These are phyloP conservation scores for Scytalopus superciliaris DNA, from an alignment of 2,113 vertebrate species.

Conservation along the genomic window DNA sequence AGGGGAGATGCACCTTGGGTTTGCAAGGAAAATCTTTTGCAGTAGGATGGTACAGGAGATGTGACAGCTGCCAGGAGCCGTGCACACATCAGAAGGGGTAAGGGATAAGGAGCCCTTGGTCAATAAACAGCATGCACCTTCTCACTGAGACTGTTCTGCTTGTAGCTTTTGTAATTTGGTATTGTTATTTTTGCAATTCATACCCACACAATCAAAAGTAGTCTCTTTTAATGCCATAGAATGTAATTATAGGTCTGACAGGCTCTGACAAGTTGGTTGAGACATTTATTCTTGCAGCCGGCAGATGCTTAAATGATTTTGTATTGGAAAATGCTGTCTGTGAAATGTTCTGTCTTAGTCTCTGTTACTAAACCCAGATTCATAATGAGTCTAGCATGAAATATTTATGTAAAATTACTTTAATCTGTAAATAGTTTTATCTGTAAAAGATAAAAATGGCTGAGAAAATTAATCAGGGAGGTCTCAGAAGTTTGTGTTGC, in stretches of 20 bases:
- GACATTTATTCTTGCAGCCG: slow-evolving; percentile 46
- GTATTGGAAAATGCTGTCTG: slow-evolving; percentile 55
- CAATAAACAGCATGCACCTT: accelerated
- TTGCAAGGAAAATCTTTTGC: background rate
- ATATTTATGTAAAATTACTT: slow-evolving; percentile 48
- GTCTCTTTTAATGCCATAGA: slow-evolving; percentile 40
- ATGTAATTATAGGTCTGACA: slow-evolving; percentile 65
- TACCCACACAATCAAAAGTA: slow-evolving; percentile 26
- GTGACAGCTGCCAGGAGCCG: background rate
- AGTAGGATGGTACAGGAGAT: background rate
- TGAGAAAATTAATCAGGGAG: background rate
- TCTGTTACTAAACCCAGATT: slow-evolving; percentile 10
- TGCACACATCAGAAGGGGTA: background rate
- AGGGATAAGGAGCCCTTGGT: background rate
- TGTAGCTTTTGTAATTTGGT: background rate
- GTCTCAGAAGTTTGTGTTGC: slow-evolving; percentile 17
- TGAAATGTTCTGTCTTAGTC: background rate
- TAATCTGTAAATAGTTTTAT: slow-evolving; percentile 28
- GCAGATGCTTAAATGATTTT: slow-evolving; percentile 59
- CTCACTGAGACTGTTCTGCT: background rate
- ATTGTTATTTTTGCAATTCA: slow-evolving; percentile 5
- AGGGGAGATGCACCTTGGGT: background rate
- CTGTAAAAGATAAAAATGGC: slow-evolving; percentile 28
- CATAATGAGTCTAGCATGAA: slow-evolving; percentile 30
- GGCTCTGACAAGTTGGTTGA: slow-evolving; percentile 57